Evolutionary conservation across 2,888 invertebrate species (phyloP).

Genomic region (Caenorhabditis uteleia): DNA sequence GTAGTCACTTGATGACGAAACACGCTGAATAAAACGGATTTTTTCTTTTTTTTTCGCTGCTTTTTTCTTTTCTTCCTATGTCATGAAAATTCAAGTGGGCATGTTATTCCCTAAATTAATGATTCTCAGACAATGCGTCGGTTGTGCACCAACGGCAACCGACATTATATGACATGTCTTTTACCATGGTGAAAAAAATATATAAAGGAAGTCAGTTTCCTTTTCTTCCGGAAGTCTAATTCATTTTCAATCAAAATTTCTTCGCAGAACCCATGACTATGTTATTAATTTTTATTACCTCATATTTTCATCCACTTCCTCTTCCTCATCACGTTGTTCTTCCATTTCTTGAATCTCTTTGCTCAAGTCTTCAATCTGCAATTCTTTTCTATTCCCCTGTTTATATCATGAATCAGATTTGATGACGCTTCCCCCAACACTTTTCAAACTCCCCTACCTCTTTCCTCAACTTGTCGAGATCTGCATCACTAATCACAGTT

Average conservation of each 20-base stretch:
- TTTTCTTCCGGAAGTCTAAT: too few species aligned
- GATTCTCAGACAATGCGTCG: too few species aligned
- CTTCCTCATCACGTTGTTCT: constrained; percentile 77
- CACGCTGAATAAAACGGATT: constrained; percentile 73
- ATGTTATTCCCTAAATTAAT: too few species aligned
- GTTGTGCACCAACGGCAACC: too few species aligned
- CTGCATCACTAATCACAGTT: constrained; percentile 77
- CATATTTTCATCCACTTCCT: constrained; percentile 48
- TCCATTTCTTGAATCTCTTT: constrained; percentile 79
- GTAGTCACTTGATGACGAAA: constrained; percentile 80
- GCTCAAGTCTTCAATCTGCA: constrained; percentile 73
- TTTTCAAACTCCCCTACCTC: constrained; percentile 73
- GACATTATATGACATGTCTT: too few species aligned
- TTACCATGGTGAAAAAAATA: too few species aligned
- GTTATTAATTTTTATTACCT: constrained; percentile 22
- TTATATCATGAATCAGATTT: too few species aligned
- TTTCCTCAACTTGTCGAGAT: constrained; percentile 76
- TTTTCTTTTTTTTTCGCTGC: not conserved
- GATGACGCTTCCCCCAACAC: not conserved
- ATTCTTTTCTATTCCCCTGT: not conserved
- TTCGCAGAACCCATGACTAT: not conserved
- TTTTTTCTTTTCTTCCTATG: not conserved
- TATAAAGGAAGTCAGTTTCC: too few species aligned
- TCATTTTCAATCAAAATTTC: not conserved
- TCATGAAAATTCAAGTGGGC: too few species aligned